These are phyloP conservation scores for Heliothis subflexa DNA, from an alignment of 1,140 invertebrate species.

Conservation along the genomic window DNA sequence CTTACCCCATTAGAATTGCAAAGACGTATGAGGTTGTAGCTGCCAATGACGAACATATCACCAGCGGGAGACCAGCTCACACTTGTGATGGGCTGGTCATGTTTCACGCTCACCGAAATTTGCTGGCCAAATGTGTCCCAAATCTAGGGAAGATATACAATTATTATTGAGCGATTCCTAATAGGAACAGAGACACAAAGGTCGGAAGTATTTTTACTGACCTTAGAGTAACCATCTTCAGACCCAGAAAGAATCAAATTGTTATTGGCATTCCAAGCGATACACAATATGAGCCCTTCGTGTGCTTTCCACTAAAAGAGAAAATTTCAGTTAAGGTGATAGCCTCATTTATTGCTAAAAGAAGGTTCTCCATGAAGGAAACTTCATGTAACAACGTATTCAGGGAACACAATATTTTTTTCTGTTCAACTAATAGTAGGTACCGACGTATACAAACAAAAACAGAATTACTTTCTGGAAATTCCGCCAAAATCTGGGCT, in stretches of 20 bases:
- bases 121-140: slow-evolving; percentile 97
- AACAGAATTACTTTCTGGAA: too few relatives aligned
- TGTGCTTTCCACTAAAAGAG: slow-evolving; percentile 96
- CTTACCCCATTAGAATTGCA: slow-evolving; percentile 97
- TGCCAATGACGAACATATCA: slow-evolving; percentile 96
- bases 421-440: too few relatives aligned
- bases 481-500: too few relatives aligned
- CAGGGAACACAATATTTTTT: too few relatives aligned
- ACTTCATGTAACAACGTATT: too few relatives aligned
- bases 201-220: slow-evolving; percentile 58
- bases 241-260: slow-evolving; percentile 96
- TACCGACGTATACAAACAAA: too few relatives aligned
- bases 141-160: slow-evolving; percentile 56
- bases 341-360: too few relatives aligned
- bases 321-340: background rate
- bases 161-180: too few relatives aligned
- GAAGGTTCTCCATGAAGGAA: too few relatives aligned
- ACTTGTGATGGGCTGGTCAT: slow-evolving; percentile 97
- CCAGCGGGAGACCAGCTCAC: slow-evolving; percentile 96
- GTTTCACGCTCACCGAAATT: slow-evolving; percentile 92
- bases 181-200: too few relatives aligned
- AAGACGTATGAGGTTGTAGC: slow-evolving; percentile 96
- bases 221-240: slow-evolving; percentile 98
- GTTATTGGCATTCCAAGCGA: slow-evolving; percentile 96
- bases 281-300: slow-evolving; percentile 95